Conservation (phyloP, 1,140 invertebrate species). For the Brachionus rubens region DNA sequence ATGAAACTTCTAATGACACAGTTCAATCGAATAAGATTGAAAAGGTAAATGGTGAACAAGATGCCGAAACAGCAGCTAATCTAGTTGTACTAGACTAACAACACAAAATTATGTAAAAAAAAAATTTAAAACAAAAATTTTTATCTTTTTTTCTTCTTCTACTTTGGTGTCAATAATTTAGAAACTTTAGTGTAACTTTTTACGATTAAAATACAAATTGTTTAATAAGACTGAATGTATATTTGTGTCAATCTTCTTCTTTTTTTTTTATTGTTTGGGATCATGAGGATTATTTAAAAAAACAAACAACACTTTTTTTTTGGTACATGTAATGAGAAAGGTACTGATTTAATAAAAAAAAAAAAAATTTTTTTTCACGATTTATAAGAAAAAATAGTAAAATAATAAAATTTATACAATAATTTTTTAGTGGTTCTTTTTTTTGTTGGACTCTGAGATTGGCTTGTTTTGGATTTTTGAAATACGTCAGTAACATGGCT, state of each 20-base stretch:
- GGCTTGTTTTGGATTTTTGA: background rate
- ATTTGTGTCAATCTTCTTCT: conserved; percentile 9
- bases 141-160: no score
- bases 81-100: background rate
- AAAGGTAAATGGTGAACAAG: background rate
- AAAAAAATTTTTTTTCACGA: conserved; percentile 9
- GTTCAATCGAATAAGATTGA: conserved; percentile 42
- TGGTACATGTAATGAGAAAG: no score
- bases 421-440: no score
- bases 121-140: background rate
- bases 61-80: background rate
- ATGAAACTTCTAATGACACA: conserved; percentile 15
- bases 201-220: background rate
- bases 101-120: background rate
- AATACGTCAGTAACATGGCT: conserved; percentile 17
- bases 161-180: no score
- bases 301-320: no score
- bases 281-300: conserved; percentile 26
- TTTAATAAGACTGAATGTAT: conserved; percentile 14
- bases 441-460: no score
- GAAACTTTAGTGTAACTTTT: no score
- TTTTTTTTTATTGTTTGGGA: conserved; percentile 29
- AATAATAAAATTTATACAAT: background rate
- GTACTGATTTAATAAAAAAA: background rate
- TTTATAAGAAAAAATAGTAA: conserved; percentile 14